Percentiles rank a stretch among this genome's conserved stretches.
These are phyloP conservation scores for Stegana nigrithorax DNA, from an alignment of 2,888 invertebrate species.

Conservation along the genomic window DNA sequence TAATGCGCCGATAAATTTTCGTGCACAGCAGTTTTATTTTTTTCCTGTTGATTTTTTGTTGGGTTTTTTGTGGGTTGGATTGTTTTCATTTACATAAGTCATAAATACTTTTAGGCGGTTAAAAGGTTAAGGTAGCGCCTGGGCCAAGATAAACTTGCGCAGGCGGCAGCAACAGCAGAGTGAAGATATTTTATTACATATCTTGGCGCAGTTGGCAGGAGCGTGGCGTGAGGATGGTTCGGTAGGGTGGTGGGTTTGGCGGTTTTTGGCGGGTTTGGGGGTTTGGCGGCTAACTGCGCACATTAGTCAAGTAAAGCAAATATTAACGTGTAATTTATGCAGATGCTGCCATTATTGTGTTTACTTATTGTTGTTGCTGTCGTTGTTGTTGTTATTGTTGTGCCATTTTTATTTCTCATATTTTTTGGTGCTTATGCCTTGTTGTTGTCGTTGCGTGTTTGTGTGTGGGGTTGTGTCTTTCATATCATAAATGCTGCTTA, in stretches of 20 bases:
- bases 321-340: too few species aligned
- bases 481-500: too few species aligned
- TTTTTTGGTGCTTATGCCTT: background rate
- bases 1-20: conserved; percentile 9
- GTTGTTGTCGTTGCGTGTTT: too few species aligned
- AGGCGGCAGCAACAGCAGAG: background rate
- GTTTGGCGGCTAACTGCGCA: too few species aligned
- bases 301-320: too few species aligned
- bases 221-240: too few species aligned
- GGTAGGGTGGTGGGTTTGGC: too few species aligned
- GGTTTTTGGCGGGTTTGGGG: too few species aligned
- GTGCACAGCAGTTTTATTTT: background rate
- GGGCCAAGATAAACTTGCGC: background rate
- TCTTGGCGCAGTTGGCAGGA: too few species aligned
- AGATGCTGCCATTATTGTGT: too few species aligned
- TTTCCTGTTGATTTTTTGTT: background rate
- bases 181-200: conserved; percentile 17
- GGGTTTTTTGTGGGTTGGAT: too few species aligned
- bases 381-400: background rate
- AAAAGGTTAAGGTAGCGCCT: conserved; percentile 10
- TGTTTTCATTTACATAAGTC: conserved; percentile 37
- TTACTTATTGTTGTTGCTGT: background rate
- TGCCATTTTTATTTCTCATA: background rate
- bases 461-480: too few species aligned
- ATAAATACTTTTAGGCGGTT: conserved; percentile 36